Conservation (phyloP, 1,140 invertebrate genomes). For the Drosophila albomicans region DNA sequence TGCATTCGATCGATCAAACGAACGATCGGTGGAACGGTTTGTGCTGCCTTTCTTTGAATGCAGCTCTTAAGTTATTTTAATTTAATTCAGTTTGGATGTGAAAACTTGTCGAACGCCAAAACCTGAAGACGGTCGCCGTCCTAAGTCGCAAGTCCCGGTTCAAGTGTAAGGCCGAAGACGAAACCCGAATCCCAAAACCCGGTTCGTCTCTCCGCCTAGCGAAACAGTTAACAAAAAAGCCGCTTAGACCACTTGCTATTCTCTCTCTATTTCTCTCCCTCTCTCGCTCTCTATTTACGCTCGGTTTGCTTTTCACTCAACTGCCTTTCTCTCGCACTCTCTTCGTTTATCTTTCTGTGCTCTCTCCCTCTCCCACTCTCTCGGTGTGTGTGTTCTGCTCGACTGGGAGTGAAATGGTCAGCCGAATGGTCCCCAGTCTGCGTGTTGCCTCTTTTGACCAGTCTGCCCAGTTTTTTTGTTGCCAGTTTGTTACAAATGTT, state of each 20-base stretch:
- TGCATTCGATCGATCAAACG: conserved; percentile 17
- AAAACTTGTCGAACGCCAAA: conserved; percentile 76
- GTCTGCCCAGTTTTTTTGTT: conserved; percentile 60
- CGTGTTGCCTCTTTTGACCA: conserved; percentile 58
- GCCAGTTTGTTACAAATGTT: conserved; percentile 74
- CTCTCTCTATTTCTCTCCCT: conserved; percentile 8
- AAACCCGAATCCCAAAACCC: conserved; percentile 17
- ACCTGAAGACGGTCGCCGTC: conserved; percentile 1
- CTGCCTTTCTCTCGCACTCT: conserved; percentile 17
- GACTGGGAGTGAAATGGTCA: conserved; percentile 77
- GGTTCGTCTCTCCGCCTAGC: conserved; percentile 4
- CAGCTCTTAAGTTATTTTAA: conserved; percentile 61
- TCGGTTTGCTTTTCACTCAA: conserved; percentile 3
- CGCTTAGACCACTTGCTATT: conserved; percentile 20
- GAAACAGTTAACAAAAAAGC: conserved; percentile 33
- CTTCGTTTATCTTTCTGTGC: too few species aligned
- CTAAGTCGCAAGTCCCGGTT: background rate
- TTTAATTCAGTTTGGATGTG: conserved; percentile 75
- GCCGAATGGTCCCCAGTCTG: background rate
- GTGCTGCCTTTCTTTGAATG: conserved; percentile 31
- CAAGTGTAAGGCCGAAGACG: background rate
- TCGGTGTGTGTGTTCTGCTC: conserved; percentile 56
- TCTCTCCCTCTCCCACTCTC: conserved; percentile 1
- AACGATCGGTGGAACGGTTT: conserved; percentile 22
- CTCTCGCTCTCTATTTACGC: background rate